A percentile compares a stretch with the other conserved stretches of the same genome.
Evolutionary conservation across 1,140 invertebrate species (phyloP).

Genomic region (Pachyrhynchus sulphureomaculatus): DNA sequence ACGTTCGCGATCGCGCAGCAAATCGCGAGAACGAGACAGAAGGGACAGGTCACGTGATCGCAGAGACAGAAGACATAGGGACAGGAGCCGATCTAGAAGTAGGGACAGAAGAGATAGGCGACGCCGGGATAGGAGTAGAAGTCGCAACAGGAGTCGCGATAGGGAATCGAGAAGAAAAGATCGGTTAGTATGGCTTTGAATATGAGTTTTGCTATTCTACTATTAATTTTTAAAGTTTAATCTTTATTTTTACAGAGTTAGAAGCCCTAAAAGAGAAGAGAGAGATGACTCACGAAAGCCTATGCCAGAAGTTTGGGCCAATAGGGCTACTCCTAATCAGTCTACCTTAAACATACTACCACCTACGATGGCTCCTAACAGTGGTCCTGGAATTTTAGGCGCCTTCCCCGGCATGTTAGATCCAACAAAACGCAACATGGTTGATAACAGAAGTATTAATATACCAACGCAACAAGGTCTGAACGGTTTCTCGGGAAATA

Average conservation of each 20-base stretch:
- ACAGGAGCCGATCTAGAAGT: constrained; percentile 46
- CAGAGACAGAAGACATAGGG: constrained; percentile 55
- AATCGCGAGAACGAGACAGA: constrained; percentile 48
- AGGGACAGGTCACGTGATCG: constrained; percentile 54
- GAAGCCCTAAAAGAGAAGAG: constrained; percentile 15
- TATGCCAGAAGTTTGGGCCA: constrained; percentile 27
- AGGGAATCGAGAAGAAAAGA: constrained; percentile 38
- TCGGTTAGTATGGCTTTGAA: not conserved
- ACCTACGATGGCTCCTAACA: not conserved
- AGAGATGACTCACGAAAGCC: constrained; percentile 1
- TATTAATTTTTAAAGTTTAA: not conserved
- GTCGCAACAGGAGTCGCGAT: constrained; percentile 50
- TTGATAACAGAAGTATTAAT: not conserved
- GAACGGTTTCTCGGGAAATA: constrained; percentile 17
- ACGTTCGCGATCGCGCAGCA: constrained; percentile 46
- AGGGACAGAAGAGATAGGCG: constrained; percentile 44
- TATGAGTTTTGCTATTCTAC: no score
- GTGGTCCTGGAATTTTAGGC: not conserved
- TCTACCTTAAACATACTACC: constrained; percentile 12
- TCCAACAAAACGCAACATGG: constrained; percentile 19
- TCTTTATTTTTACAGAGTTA: not conserved
- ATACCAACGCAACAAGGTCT: constrained; percentile 7
- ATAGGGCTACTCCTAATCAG: constrained; percentile 24
- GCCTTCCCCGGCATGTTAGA: not conserved
- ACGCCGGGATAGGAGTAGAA: constrained; percentile 54